A percentile compares a stretch with the other conserved stretches of the same genome.
These are phyloP conservation scores for Linurgus olivaceus DNA, from an alignment of 2,797 vertebrate species.

Conservation along the genomic window DNA sequence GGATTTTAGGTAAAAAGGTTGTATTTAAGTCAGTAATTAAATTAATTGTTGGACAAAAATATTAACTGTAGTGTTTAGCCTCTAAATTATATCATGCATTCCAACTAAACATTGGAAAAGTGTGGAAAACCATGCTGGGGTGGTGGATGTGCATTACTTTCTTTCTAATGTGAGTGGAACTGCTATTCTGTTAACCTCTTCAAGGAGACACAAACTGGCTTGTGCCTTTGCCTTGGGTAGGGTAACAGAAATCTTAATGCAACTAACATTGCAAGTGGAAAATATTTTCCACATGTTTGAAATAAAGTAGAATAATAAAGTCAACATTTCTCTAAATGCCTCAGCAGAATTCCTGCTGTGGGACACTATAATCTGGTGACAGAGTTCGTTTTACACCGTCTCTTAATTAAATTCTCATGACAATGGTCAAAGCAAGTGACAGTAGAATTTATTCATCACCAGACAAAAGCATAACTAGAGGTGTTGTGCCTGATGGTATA, in stretches of 20 bases:
- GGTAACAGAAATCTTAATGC: neutral
- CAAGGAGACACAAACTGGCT: neutral
- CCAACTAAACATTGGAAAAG: neutral
- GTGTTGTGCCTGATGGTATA: neutral
- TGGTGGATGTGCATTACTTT: neutral
- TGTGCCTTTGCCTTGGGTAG: neutral
- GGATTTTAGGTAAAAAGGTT: neutral
- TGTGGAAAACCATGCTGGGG: neutral
- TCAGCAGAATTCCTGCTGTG: neutral
- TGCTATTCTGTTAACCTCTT: neutral
- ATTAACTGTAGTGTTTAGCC: neutral
- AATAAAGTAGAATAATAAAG: neutral
- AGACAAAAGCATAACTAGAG: neutral
- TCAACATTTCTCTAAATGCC: neutral
- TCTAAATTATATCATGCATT: neutral
- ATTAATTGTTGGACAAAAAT: neutral
- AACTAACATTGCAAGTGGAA: neutral
- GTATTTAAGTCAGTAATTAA: neutral
- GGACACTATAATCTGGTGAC: neutral
- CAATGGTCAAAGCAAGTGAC: neutral
- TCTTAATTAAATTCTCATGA: slow-evolving; percentile 46
- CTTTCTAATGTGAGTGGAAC: neutral
- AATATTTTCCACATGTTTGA: neutral
- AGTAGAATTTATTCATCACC: neutral
- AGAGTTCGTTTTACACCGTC: neutral